Evolutionary conservation across 2,888 invertebrate genomes (phyloP).

Genomic region (Dasypogon diadema): DNA sequence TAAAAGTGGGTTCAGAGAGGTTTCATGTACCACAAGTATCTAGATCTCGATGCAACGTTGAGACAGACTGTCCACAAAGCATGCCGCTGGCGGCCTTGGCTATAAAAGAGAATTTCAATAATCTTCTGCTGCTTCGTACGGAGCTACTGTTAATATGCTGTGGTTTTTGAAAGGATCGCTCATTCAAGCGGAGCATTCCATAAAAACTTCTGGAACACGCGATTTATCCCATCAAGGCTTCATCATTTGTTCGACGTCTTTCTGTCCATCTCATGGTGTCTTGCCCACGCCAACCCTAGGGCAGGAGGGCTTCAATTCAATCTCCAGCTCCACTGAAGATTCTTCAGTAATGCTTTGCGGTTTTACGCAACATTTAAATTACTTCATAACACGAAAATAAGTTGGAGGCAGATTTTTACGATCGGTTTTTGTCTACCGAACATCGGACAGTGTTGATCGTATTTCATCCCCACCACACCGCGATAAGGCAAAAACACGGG

Average conservation of each 20-base stretch:
- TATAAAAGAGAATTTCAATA: constrained; percentile 16
- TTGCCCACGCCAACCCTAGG: no score
- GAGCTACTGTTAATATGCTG: constrained; percentile 3
- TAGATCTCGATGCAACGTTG: background rate
- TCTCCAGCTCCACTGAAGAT: no score
- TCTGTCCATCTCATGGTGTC: background rate
- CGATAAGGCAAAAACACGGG: background rate
- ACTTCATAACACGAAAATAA: background rate
- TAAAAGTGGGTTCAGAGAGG: background rate
- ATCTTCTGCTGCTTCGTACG: background rate
- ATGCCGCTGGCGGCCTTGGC: constrained; percentile 17
- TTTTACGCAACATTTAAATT: background rate
- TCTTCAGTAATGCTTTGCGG: background rate
- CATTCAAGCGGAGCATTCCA: background rate
- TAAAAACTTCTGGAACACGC: background rate
- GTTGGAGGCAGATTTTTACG: background rate
- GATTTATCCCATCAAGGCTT: background rate
- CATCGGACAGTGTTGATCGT: background rate
- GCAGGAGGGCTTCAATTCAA: no score
- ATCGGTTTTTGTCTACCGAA: background rate
- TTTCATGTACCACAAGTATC: constrained; percentile 16
- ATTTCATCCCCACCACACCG: background rate
- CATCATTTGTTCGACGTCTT: background rate
- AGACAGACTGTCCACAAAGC: background rate
- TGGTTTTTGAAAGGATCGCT: constrained; percentile 21